A percentile compares a stretch with the other conserved stretches of the same genome.
phyloP scores from a whole-genome alignment of 2,888 invertebrate species.

The Cataglyphis rosenhaueri region DNA sequence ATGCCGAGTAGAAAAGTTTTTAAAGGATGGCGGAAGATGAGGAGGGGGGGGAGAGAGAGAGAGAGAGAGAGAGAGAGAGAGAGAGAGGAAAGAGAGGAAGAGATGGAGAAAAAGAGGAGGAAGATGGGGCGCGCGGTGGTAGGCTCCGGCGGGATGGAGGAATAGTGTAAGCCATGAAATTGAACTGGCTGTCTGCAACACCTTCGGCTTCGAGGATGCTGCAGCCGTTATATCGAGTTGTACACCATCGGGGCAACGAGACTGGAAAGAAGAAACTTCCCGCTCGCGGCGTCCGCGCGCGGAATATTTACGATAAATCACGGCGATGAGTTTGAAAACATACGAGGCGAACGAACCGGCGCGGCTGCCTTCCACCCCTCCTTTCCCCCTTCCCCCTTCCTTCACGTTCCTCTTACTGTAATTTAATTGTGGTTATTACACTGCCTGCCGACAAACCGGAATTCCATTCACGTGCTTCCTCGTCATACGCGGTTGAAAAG shows the following conservation, averaged over 20 bases:
- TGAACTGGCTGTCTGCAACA: slow-evolving; percentile 65
- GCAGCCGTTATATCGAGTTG: slow-evolving; percentile 56
- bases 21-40: slow-evolving; percentile 55
- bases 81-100: neutral
- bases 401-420: neutral
- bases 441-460: neutral
- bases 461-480: slow-evolving; percentile 23
- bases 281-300: slow-evolving; percentile 13
- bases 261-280: slow-evolving; percentile 53
- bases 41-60: neutral
- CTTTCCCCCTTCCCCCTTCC: neutral
- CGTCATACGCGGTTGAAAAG: neutral
- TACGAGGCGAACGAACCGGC: neutral
- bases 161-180: slow-evolving; percentile 64
- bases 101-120: slow-evolving; percentile 8
- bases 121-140: slow-evolving; percentile 39
- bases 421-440: slow-evolving; percentile 48
- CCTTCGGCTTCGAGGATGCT: slow-evolving; percentile 54
- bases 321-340: slow-evolving; percentile 61
- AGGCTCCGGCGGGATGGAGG: slow-evolving; percentile 56
- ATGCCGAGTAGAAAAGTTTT: slow-evolving; percentile 75
- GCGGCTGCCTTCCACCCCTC: neutral
- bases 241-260: slow-evolving; percentile 49
- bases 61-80: neutral
- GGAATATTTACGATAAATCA: slow-evolving; percentile 66